A percentile compares a stretch with the other conserved stretches of the same genome.
These are phyloP conservation scores for Papilio polyxenes DNA, from an alignment of 1,140 invertebrate species.

Conservation along the genomic window DNA sequence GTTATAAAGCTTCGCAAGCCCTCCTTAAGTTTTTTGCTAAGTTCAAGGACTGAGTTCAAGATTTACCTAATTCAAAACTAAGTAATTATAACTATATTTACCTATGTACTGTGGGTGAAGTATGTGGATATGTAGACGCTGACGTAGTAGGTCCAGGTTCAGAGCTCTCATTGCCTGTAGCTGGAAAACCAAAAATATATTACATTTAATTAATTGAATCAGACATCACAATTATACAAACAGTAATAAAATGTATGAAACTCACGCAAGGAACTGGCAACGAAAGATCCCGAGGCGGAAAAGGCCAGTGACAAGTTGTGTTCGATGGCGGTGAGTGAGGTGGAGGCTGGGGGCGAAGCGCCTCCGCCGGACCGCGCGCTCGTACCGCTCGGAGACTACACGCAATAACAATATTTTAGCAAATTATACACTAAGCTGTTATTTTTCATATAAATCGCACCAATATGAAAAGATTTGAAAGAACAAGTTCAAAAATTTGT, in stretches of 20 bases:
- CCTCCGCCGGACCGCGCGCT: conserved; percentile 66
- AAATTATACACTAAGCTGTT: background rate
- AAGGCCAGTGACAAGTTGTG: conserved; percentile 72
- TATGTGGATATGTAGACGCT: conserved; percentile 60
- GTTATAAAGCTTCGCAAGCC: too few species aligned
- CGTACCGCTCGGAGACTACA: conserved; percentile 64
- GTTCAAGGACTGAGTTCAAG: too few species aligned
- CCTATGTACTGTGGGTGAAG: conserved; percentile 63
- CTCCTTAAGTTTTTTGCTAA: too few species aligned
- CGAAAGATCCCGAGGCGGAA: conserved; percentile 72
- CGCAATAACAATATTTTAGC: conserved; percentile 33
- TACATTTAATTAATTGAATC: conserved; percentile 12
- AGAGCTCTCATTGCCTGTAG: conserved; percentile 58
- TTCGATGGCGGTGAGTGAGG: conserved; percentile 65
- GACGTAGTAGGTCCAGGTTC: conserved; percentile 65
- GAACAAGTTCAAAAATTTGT: too few species aligned
- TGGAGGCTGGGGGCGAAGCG: conserved; percentile 68
- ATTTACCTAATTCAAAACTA: too few species aligned
- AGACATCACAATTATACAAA: background rate
- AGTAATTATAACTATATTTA: conserved; percentile 41
- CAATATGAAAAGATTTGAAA: background rate
- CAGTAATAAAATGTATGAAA: conserved; percentile 25
- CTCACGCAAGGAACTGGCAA: conserved; percentile 67
- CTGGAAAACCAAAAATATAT: conserved; percentile 41
- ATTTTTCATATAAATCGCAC: background rate